Conservation (phyloP, 2,888 invertebrate genomes). For the Dendrolimus houi region DNA sequence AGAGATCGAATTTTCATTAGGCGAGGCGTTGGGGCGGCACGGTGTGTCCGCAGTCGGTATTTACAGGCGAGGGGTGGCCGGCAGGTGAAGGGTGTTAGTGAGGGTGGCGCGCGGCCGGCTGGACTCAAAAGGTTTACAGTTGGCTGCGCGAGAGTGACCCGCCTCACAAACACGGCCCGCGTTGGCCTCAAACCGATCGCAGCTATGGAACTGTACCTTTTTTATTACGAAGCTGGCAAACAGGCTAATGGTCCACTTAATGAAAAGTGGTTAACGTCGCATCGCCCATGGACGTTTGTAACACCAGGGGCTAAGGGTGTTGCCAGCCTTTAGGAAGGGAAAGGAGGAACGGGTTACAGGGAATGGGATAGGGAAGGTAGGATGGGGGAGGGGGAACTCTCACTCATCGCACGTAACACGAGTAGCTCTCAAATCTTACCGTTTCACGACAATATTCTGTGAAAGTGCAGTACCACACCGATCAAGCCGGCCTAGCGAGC, state of each 20-base stretch:
- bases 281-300: slow-evolving; percentile 17
- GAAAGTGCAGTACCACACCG: too few species aligned
- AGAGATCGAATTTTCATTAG: slow-evolving; percentile 72
- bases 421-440: too few species aligned
- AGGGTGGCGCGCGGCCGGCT: slow-evolving; percentile 51
- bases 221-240: slow-evolving; percentile 14
- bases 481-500: too few species aligned
- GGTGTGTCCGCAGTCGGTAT: slow-evolving; percentile 53
- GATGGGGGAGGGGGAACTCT: too few species aligned
- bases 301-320: slow-evolving; percentile 7
- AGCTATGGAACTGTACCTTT: slow-evolving; percentile 46
- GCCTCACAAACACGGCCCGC: slow-evolving; percentile 65
- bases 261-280: too few species aligned
- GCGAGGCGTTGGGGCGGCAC: slow-evolving; percentile 70
- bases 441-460: too few species aligned
- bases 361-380: too few species aligned
- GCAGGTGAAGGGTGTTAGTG: slow-evolving; percentile 10
- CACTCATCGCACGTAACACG: too few species aligned
- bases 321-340: too few species aligned
- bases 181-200: slow-evolving; percentile 36
- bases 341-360: too few species aligned
- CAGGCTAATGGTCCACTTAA: too few species aligned
- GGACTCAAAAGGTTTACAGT: slow-evolving; percentile 74
- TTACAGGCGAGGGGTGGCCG: slow-evolving; percentile 34
- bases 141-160: slow-evolving; percentile 73